Conservation (phyloP, 2,888 invertebrate species). For the Herminia tarsipennalis region DNA sequence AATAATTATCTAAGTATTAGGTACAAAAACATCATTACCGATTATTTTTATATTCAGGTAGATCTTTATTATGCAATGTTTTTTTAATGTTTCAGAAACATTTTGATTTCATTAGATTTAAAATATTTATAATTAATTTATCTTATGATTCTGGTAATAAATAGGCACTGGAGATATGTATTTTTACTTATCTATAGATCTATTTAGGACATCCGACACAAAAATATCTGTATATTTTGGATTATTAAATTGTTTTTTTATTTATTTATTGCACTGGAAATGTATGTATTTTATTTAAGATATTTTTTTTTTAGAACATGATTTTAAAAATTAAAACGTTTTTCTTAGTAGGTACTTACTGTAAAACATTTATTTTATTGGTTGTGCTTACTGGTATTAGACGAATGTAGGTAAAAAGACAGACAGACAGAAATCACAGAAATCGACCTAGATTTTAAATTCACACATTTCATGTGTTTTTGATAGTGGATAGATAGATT, state of each 20-base stretch:
- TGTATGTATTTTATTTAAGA: neutral
- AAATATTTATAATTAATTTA: neutral
- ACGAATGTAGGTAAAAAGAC: too few relatives aligned
- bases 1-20: slow-evolving; percentile 2
- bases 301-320: too few relatives aligned
- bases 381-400: too few relatives aligned
- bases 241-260: neutral
- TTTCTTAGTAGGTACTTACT: too few relatives aligned
- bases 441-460: too few relatives aligned
- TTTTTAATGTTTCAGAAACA: neutral
- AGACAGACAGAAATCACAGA: too few relatives aligned
- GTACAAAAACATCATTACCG: slow-evolving; percentile 7
- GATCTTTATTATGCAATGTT: slow-evolving; percentile 13
- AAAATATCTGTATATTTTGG: neutral
- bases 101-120: slow-evolving; percentile 1
- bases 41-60: slow-evolving; percentile 5
- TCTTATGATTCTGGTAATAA: too few relatives aligned
- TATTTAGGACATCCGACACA: neutral
- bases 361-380: too few relatives aligned
- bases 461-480: too few relatives aligned
- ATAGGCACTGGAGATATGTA: neutral
- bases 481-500: too few relatives aligned
- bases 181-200: neutral
- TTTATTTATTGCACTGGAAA: neutral
- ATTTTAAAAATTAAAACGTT: too few relatives aligned